Evolutionary conservation across 2,797 vertebrate genomes (phyloP).

Genomic region (Heteromormyrus szaboi): DNA sequence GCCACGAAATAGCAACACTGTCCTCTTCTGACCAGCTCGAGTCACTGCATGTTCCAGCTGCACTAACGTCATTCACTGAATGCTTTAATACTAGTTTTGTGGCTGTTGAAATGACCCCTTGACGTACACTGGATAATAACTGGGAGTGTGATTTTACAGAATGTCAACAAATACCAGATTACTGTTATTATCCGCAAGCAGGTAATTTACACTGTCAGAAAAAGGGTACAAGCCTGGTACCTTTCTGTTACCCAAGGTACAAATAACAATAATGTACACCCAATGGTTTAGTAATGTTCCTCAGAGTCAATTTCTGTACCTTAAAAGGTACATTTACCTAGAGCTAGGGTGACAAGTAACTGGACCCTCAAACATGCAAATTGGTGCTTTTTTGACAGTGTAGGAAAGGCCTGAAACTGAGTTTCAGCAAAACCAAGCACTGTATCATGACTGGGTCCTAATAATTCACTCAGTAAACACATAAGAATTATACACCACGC

Average conservation of each 20-base stretch:
- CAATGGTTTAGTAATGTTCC: background rate
- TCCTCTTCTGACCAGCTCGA: background rate
- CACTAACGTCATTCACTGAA: background rate
- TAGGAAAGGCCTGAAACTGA: background rate
- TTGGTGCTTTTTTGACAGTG: background rate
- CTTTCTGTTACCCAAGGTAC: background rate
- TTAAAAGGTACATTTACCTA: background rate
- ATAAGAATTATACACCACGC: background rate
- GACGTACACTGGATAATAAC: background rate
- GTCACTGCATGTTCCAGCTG: background rate
- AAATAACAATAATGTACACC: background rate
- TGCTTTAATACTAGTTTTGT: background rate
- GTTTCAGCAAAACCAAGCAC: background rate
- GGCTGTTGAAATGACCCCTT: background rate
- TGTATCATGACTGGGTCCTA: background rate
- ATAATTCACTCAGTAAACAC: background rate
- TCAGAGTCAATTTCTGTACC: background rate
- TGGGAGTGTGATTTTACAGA: background rate
- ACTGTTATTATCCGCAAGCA: background rate
- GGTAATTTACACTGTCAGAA: background rate
- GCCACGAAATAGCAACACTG: constrained; percentile 8
- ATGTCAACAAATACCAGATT: background rate
- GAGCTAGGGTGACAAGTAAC: background rate
- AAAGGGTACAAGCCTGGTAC: background rate
- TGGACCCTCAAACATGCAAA: background rate